Conservation (phyloP, 1,140 invertebrate species). For the Hirudo medicinalis region DNA sequence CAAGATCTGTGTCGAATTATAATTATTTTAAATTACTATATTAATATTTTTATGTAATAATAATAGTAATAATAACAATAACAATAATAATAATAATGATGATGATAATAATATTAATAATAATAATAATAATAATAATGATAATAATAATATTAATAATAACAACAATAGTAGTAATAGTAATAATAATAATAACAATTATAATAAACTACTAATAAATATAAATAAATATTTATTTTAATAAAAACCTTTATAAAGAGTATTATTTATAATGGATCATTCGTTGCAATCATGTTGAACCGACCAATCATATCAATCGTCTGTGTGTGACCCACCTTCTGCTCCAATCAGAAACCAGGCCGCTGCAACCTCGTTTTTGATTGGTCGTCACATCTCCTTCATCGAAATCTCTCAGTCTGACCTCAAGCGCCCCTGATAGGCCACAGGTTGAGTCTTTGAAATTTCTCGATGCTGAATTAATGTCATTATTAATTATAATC, state of each 20-base stretch:
- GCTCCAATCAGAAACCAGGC: too few species aligned
- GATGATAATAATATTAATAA: neutral
- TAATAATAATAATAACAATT: conserved; percentile 10
- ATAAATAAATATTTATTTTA: neutral
- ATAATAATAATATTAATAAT: neutral
- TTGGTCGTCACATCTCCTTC: too few species aligned
- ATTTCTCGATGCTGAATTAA: too few species aligned
- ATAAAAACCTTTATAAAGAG: neutral
- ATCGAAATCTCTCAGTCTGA: too few species aligned
- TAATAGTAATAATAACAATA: conserved; percentile 10
- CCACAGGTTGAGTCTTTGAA: too few species aligned
- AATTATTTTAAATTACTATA: neutral
- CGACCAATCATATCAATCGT: neutral
- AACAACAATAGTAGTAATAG: too few species aligned
- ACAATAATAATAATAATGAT: neutral
- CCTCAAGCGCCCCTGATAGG: too few species aligned
- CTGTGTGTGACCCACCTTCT: too few species aligned
- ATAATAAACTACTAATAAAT: too few species aligned
- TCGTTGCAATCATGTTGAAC: neutral
- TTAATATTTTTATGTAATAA: too few species aligned
- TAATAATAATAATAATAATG: conserved; percentile 8
- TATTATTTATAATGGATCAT: neutral
- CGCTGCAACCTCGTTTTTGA: too few species aligned
- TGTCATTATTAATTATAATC: too few species aligned
- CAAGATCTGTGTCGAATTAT: neutral